Percentiles rank a stretch among this genome's conserved stretches.
These are phyloP conservation scores for Elachura formosa DNA, from an alignment of 2,113 vertebrate genomes.

Conservation along the genomic window DNA sequence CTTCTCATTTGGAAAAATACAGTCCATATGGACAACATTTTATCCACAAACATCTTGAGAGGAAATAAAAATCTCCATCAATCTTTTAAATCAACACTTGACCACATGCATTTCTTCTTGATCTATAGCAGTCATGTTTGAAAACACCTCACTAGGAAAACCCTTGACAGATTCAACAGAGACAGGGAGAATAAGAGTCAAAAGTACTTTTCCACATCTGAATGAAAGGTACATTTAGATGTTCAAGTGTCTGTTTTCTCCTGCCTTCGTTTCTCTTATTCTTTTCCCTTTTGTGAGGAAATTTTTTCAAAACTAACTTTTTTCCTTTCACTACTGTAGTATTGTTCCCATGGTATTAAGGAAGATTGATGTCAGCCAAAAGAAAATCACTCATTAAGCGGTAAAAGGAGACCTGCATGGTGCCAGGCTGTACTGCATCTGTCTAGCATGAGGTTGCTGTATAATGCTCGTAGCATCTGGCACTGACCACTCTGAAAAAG, in stretches of 20 bases:
- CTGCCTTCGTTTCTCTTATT: background rate
- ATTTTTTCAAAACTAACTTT: background rate
- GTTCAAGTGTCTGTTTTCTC: background rate
- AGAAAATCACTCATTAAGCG: background rate
- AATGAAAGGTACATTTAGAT: background rate
- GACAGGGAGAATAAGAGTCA: background rate
- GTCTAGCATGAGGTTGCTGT: background rate
- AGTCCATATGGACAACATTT: background rate
- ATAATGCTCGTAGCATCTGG: constrained; percentile 19
- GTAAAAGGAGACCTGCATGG: background rate
- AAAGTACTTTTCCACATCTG: background rate
- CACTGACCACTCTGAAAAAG: background rate
- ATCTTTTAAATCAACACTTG: background rate
- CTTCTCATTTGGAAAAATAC: background rate
- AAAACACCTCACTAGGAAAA: background rate
- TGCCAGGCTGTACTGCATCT: constrained; percentile 2
- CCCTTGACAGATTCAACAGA: background rate
- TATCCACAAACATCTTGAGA: background rate
- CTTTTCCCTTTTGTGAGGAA: background rate
- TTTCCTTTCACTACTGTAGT: background rate
- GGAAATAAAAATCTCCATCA: background rate
- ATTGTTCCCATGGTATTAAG: background rate
- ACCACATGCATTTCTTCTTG: background rate
- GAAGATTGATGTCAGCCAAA: background rate
- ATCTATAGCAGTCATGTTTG: background rate